Conservation (phyloP, 1,140 invertebrate genomes). For the Mamestra configurata region DNA sequence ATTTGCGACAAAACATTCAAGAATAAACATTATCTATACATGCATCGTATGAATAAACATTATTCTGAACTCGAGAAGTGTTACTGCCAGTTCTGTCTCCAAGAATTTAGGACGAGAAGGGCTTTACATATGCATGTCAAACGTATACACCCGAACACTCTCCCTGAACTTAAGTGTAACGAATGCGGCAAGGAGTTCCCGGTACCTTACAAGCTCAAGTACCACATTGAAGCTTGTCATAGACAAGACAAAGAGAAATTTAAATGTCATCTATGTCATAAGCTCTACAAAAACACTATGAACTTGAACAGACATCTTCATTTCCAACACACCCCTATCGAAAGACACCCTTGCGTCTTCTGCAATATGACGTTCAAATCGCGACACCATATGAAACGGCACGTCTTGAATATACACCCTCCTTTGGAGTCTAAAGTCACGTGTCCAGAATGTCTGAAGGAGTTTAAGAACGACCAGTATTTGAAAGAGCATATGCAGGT, state of each 20-base stretch:
- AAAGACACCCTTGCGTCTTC: conserved; percentile 79
- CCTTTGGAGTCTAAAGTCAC: conserved; percentile 83
- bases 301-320: conserved; percentile 79
- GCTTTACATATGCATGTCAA: conserved; percentile 81
- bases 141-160: conserved; percentile 74
- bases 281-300: conserved; percentile 77
- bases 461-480: conserved; percentile 85
- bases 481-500: conserved; percentile 84
- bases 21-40: conserved; percentile 84
- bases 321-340: conserved; percentile 76
- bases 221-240: conserved; percentile 77
- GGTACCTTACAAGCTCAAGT: conserved; percentile 78
- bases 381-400: conserved; percentile 79
- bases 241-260: conserved; percentile 73
- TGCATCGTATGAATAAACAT: conserved; percentile 85
- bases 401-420: conserved; percentile 82
- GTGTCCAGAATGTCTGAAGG: conserved; percentile 81
- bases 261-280: conserved; percentile 79
- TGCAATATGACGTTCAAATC: conserved; percentile 83
- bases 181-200: conserved; percentile 80
- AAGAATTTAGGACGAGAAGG: conserved; percentile 78
- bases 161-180: conserved; percentile 79
- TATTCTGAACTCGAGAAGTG: conserved; percentile 81
- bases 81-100: conserved; percentile 81
- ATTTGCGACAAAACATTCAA: conserved; percentile 83